Base-by-base conservation (phyloP, 2,113 vertebrate genomes). In the Bubalus kerabau region DNA sequence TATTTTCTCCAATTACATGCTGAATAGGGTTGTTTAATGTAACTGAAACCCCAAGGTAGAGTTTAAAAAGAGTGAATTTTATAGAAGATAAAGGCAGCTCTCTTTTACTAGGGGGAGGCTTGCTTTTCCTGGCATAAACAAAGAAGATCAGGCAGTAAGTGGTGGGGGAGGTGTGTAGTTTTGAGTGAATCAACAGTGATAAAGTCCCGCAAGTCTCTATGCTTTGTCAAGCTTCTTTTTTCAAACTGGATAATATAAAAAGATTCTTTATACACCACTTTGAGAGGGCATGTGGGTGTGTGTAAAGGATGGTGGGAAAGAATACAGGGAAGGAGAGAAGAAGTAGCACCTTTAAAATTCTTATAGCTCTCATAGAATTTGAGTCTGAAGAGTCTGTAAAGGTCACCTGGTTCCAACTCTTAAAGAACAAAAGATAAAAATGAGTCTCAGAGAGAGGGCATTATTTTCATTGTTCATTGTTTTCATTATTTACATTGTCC, bases 1-100 rank as follows among this genome's bases (percentile, higher is more conserved):
- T 97, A 97, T 98, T 97, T 97, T 93, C 46, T 97, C 52, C 78
- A 97, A 48, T 97, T 97, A 96, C 9, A 67, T 93, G 26, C 43
- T 97, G 93, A 95, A 93, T 93, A 97, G 95, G 91, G 60, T 95
- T 96, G 62, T 91, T 95, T 95, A 91, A 57, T 87, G 56, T 74
- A 95, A 93, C 82, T 85, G 91, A 97, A 97, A 90, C 87, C 52
- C 78, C 26, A 76, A 91, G 62, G 62, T 50, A 94, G 46, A 87
- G 36, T 91, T 97, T 97, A 30, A 89, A 97, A 97, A 83, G 56
- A 95, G 23, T 64, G 36, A 96, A 74, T 96, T 71, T 71, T 14
- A 4, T 87, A 43, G 48, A 92, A 91, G 46, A 95, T 80, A 95
- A 93, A 96, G 50, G 23, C 43, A 95, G 3, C 24, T 95, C 2